A percentile compares a stretch with the other conserved stretches of the same genome.
These are phyloP conservation scores for Parasteatoda tepidariorum DNA, from an alignment of 1,140 invertebrate genomes.

Conservation along the genomic window DNA sequence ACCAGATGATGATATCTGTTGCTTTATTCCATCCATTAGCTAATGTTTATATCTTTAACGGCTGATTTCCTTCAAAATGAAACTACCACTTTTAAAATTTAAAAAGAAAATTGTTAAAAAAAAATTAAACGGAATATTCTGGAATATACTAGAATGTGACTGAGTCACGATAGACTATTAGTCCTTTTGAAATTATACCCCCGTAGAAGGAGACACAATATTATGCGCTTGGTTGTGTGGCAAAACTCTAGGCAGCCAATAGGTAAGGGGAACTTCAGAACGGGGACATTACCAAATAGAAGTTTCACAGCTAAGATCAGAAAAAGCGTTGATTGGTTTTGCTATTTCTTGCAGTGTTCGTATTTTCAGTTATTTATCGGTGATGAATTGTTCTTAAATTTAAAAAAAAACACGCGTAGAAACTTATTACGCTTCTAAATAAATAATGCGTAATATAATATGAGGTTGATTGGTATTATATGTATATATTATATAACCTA, in stretches of 20 bases:
- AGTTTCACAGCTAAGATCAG: background rate
- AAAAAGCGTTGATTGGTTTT: background rate
- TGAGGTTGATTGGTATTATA: no score
- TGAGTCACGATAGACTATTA: conserved; percentile 48
- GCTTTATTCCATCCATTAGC: conserved; percentile 42
- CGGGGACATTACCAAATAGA: conserved; percentile 35
- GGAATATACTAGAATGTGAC: conserved; percentile 9
- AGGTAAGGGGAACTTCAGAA: background rate
- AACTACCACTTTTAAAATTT: conserved; percentile 44
- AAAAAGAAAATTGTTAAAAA: conserved; percentile 13
- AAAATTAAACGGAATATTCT: conserved; percentile 1
- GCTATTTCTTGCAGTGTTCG: no score
- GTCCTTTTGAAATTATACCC: conserved; percentile 42
- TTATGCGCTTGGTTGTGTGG: conserved; percentile 29
- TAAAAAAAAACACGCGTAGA: no score
- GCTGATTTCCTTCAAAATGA: conserved; percentile 21
- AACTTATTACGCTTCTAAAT: no score
- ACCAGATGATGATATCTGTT: conserved; percentile 51
- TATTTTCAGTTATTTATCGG: no score
- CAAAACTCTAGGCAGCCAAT: conserved; percentile 33
- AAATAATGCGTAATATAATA: no score
- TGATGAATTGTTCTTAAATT: no score
- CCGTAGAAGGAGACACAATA: conserved; percentile 7
- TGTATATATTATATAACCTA: no score
- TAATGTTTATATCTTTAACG: conserved; percentile 45